Evolutionary conservation across 1,140 invertebrate species (phyloP).

Genomic region (Drosophila kanapiae): DNA sequence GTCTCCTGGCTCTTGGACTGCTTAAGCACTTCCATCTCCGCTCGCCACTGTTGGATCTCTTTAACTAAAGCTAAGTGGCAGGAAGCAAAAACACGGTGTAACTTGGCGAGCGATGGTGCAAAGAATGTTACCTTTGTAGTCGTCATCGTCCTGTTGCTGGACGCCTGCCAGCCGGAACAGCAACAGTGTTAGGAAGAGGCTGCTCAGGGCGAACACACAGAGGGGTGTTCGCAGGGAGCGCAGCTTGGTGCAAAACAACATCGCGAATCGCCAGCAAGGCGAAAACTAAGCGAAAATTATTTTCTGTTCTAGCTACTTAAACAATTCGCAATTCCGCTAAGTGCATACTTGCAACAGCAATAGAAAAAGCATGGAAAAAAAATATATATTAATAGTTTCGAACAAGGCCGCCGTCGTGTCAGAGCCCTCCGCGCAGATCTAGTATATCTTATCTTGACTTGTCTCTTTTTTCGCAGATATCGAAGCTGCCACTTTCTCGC

Average conservation of each 20-base stretch:
- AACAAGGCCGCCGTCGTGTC: too few species aligned
- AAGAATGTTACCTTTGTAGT: not conserved
- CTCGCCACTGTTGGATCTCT: not conserved
- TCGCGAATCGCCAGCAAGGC: not conserved
- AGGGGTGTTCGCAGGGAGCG: not conserved
- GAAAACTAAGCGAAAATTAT: not conserved
- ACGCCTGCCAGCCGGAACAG: not conserved
- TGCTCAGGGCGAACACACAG: not conserved
- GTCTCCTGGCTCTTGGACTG: not conserved
- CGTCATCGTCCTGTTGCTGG: not conserved
- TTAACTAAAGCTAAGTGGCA: not conserved
- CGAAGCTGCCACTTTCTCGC: not conserved
- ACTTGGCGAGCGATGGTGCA: too few species aligned
- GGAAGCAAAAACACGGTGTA: too few species aligned
- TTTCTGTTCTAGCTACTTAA: slow-evolving; percentile 7
- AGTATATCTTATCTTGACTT: not conserved
- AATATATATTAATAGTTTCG: too few species aligned
- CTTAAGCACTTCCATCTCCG: not conserved
- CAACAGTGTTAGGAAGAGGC: not conserved
- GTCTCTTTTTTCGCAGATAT: not conserved
- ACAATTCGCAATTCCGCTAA: not conserved
- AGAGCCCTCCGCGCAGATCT: not conserved
- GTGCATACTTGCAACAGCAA: not conserved
- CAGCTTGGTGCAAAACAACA: not conserved
- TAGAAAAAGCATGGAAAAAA: too few species aligned